Base-by-base conservation (phyloP, 2,113 vertebrate species). In the Crocuta crocuta region DNA sequence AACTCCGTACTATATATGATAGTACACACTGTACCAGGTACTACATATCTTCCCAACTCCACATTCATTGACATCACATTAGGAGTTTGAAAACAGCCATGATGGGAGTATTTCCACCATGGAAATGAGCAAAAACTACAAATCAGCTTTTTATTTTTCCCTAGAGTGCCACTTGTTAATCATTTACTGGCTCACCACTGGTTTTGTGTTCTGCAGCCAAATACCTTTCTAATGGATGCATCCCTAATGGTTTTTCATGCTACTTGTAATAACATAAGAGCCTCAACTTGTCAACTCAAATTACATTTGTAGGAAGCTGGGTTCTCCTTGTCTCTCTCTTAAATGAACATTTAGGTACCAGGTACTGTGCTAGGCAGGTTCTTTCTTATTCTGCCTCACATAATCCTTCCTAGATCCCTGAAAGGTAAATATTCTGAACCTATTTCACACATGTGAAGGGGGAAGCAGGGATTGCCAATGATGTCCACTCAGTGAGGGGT, bases 1-100 rank as follows among this genome's bases (percentile, higher is more conserved):
- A 65, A 8, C 4, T 1, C 73, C 1, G 7, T 13, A 5, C 33
- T 3, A 8, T 5, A 19, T 1, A 39, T 10, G 6, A 3, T 8
- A 43, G 21, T 10, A 31, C 0, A 31, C 2, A 1, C 10, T 17
- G 0, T 5, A 16, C 11, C 8, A 33, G 28, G 31, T 31, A 53
- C 11, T 4, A 3, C 13, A 0, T 9, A 19, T 63, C 23, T 26
- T 66, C 35, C 24, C 66, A 81, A 9, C 28, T 39, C 4, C 35
- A 8, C n/a, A 10, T 4, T 17, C 15, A 65, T 88, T 17, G 31
- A 48, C 33, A 28, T 58, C 43, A 35, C 24, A 17, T 9, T 26
- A 58, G 4, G 15, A 17, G 2, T 48, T 17, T 53, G 4, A 81
- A 63, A 35, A 26, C 76, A 74, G 48, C 48, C 79, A n/a, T 10